These are phyloP conservation scores for Atherinosoma microstoma DNA, from an alignment of 2,797 vertebrate species.

Conservation along the genomic window DNA sequence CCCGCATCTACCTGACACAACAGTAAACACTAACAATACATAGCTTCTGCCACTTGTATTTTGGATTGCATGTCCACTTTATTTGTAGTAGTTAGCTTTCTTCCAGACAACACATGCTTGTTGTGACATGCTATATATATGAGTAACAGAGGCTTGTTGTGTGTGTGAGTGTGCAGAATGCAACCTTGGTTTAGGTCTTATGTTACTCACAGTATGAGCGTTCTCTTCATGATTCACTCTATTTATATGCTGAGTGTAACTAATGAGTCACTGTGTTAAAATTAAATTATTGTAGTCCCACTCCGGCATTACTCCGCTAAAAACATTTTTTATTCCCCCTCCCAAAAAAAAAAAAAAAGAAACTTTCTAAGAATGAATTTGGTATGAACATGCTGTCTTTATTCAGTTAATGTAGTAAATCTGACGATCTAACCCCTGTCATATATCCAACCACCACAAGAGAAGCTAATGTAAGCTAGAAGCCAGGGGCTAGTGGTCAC, in stretches of 20 bases:
- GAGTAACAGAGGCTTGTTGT: slow-evolving; percentile 46
- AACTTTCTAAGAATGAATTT: too few relatives aligned
- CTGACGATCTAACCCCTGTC: too few relatives aligned
- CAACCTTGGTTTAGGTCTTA: slow-evolving; percentile 38
- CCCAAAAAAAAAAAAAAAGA: too few relatives aligned
- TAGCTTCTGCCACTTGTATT: slow-evolving; percentile 44
- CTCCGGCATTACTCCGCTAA: too few relatives aligned
- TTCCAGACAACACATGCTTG: slow-evolving; percentile 32
- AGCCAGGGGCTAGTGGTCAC: too few relatives aligned
- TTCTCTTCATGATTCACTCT: slow-evolving; percentile 44
- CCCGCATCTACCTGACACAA: slow-evolving; percentile 31
- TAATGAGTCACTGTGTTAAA: slow-evolving; percentile 14
- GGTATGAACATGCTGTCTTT: too few relatives aligned
- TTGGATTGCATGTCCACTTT: slow-evolving; percentile 12
- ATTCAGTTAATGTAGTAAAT: too few relatives aligned
- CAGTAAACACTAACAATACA: slow-evolving; percentile 62
- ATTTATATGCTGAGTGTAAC: slow-evolving; percentile 17
- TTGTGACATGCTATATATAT: slow-evolving; percentile 13
- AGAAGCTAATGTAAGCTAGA: too few relatives aligned
- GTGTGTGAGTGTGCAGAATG: too few relatives aligned
- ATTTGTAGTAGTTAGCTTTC: slow-evolving; percentile 25
- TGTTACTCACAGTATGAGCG: slow-evolving; percentile 54
- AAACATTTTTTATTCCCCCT: too few relatives aligned
- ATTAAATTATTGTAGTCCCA: not conserved
- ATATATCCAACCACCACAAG: too few relatives aligned